Percentiles rank a stretch among this genome's conserved stretches.
Evolutionary conservation across 23 tunicate genomes (phyloP).

Genomic region (Oikopleura dioica): DNA sequence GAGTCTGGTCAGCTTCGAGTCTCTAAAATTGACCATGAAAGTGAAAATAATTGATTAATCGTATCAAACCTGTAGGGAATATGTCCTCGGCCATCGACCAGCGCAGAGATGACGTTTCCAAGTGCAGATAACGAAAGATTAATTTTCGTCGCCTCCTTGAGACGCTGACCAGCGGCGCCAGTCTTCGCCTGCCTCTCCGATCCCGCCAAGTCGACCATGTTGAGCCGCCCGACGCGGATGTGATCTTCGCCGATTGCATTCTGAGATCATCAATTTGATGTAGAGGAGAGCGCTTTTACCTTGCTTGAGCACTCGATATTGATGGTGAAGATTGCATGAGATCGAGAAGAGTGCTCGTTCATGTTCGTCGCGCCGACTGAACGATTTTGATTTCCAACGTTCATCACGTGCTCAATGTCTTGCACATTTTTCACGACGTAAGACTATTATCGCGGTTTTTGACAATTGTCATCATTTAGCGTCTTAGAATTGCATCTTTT

Average conservation of each 20-base stretch:
- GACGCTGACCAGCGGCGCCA: constrained; percentile 64
- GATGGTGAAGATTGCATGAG: constrained; percentile 82
- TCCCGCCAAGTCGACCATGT: constrained; percentile 82
- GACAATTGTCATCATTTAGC: too few species aligned
- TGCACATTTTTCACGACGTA: constrained; percentile 81
- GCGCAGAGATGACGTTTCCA: constrained; percentile 63
- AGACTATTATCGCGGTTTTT: too few species aligned
- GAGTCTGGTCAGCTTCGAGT: constrained; percentile 63
- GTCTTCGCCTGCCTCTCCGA: constrained; percentile 92
- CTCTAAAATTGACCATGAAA: too few species aligned
- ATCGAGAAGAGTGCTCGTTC: constrained; percentile 91
- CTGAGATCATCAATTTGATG: too few species aligned
- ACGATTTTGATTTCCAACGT: constrained; percentile 83
- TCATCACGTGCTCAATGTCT: constrained; percentile 94
- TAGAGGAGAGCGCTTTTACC: too few species aligned
- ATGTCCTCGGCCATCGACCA: constrained; percentile 72
- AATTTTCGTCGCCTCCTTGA: constrained; percentile 90
- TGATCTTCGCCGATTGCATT: constrained; percentile 95
- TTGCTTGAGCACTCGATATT: constrained; percentile 82
- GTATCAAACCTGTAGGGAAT: constrained; percentile 87
- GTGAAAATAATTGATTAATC: too few species aligned
- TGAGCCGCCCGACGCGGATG: constrained; percentile 69
- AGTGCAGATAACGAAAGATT: constrained; percentile 74
- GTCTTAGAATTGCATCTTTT: too few species aligned
- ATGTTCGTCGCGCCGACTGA: constrained; percentile 90